Evolutionary conservation across 2,888 invertebrate species (phyloP), one percentile per base, ranked within the genome.

Genomic region (Allygus modestus): DNA sequence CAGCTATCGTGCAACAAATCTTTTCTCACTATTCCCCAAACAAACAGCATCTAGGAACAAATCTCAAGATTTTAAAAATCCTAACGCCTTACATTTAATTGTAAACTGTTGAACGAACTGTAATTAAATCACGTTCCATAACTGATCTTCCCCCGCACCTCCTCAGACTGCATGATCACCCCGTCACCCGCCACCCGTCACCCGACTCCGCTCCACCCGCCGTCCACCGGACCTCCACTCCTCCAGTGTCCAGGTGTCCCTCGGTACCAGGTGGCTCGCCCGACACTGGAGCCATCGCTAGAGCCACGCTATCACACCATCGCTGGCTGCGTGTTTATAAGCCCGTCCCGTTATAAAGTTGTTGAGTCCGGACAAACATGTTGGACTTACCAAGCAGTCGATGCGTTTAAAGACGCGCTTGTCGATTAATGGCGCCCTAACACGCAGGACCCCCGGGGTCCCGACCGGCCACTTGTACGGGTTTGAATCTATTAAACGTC

Each of bases 291-390:
- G 12, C 65, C 23, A 54, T 54, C 51, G 51, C 58, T n/a, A n/a
- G n/a, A n/a, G 58, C 58, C 58, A 58, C 58, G 58, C 58, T 58
- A 58, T 58, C 58, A 58, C 58, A 69, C 11, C 73, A 73, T 43
- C 73, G 28, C 31, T 69, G 69, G 1, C 31, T 69, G 73, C 73
- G 73, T 73, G 73, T 73, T 69, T 37, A 43, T 73, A 73, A 23
- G 73, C 73, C n/a, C 43, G 73, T 73, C 7, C 73, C 73, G 73
- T 73, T 73, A 73, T 43, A 43, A 73, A 65, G 65, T 65, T 65
- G 65, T 65, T 17, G 65, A 31, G 65, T 15, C 65, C 51, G 43
- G 28, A 77, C 77, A 77, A 77, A 77, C 77, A 77, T 77, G 77
- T 51, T 46, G 37, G 37, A 51, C 23, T 46, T 77, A 17, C 37